These are phyloP conservation scores for Microcebus tavaratra DNA, from an alignment of 2,113 vertebrate genomes.

Conservation along the genomic window DNA sequence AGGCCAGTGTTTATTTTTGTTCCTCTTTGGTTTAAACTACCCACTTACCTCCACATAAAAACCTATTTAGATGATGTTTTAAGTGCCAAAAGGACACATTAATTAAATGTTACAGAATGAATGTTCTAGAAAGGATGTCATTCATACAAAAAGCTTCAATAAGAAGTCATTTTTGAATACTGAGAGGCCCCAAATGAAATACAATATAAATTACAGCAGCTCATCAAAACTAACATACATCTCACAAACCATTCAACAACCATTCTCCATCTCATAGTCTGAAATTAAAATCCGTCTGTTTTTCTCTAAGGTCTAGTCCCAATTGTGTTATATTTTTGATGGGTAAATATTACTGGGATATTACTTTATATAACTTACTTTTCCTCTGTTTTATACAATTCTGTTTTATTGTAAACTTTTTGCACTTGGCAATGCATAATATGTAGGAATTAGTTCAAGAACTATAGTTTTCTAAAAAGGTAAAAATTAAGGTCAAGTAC, in stretches of 20 bases:
- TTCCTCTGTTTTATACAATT: not conserved
- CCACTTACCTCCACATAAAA: not conserved
- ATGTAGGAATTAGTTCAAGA: not conserved
- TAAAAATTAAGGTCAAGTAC: not conserved
- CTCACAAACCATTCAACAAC: not conserved
- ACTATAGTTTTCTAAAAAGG: not conserved
- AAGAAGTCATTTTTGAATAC: conserved; percentile 56
- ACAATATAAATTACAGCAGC: conserved; percentile 38
- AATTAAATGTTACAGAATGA: conserved; percentile 56
- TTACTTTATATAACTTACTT: conserved; percentile 14
- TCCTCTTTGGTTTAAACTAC: conserved; percentile 63
- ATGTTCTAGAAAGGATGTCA: conserved; percentile 48
- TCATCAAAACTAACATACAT: conserved; percentile 18
- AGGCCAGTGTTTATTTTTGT: conserved; percentile 51
- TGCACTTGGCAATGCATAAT: not conserved
- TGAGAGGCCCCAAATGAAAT: conserved; percentile 55
- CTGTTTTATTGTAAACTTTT: not conserved
- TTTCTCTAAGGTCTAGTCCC: conserved; percentile 32
- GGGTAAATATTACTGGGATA: not conserved
- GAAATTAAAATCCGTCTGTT: conserved; percentile 62
- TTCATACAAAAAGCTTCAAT: conserved; percentile 55
- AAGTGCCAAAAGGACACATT: conserved; percentile 58
- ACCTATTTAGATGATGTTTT: conserved; percentile 58
- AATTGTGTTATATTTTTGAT: conserved; percentile 40
- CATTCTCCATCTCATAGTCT: conserved; percentile 13